A percentile compares a stretch with the other conserved stretches of the same genome.
Evolutionary conservation across 2,797 vertebrate genomes (phyloP).

Genomic region (Gallirallus australis): DNA sequence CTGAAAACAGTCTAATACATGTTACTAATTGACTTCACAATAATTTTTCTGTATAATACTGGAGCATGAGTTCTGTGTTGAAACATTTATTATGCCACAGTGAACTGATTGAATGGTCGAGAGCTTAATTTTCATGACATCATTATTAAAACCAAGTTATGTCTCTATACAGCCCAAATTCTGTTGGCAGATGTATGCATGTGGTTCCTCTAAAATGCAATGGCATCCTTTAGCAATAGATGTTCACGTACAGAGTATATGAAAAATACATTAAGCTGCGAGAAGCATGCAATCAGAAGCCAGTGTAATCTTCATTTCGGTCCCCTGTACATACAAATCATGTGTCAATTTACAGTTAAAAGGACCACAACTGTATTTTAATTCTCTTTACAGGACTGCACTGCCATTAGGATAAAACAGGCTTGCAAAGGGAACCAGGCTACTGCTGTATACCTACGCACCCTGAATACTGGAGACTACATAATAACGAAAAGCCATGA

Average conservation of each 20-base stretch:
- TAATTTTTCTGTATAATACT: neutral
- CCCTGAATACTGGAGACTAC: neutral
- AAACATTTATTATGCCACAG: neutral
- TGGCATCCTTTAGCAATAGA: neutral
- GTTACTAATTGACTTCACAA: neutral
- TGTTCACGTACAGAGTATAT: neutral
- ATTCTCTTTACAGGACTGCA: neutral
- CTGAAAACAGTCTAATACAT: neutral
- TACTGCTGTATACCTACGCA: neutral
- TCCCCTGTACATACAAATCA: neutral
- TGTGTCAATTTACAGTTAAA: neutral
- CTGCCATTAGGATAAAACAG: neutral
- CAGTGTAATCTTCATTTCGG: neutral
- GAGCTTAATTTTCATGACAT: neutral
- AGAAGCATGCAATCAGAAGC: slow-evolving; percentile 50
- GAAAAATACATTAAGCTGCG: slow-evolving; percentile 41
- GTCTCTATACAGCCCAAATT: neutral
- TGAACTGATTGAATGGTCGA: neutral
- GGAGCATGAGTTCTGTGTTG: neutral
- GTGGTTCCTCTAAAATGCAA: neutral
- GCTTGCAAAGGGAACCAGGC: neutral
- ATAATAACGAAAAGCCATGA: neutral
- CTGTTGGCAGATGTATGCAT: neutral
- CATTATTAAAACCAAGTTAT: slow-evolving; percentile 6
- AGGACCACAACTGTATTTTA: slow-evolving; percentile 16